A percentile compares a stretch with the other conserved stretches of the same genome.
Conservation (phyloP, 2,888 invertebrate genomes). For the Syrista parreyssii region DNA sequence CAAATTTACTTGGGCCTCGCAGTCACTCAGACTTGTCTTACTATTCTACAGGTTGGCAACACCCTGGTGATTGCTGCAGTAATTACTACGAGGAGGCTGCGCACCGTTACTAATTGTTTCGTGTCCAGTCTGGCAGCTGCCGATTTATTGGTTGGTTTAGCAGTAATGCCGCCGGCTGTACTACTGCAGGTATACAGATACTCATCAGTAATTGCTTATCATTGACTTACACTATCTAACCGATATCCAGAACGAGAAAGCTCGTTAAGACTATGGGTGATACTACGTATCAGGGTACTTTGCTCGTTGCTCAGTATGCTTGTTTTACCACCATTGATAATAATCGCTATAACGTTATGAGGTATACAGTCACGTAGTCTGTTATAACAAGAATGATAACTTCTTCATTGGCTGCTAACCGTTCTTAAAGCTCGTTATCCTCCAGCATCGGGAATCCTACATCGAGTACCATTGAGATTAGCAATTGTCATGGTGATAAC, state of each 20-base stretch:
- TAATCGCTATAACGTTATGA: neutral
- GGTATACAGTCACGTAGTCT: neutral
- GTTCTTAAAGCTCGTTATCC: neutral
- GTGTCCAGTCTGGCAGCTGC: slow-evolving; percentile 94
- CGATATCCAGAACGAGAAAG: neutral
- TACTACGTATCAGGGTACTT: neutral
- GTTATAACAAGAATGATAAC: neutral
- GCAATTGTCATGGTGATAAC: slow-evolving; percentile 22
- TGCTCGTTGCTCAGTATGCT: neutral
- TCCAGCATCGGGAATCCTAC: neutral
- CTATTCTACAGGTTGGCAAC: slow-evolving; percentile 76
- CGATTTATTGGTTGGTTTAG: slow-evolving; percentile 91
- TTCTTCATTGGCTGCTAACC: neutral
- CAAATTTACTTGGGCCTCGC: neutral
- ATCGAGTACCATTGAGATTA: neutral
- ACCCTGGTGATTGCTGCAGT: slow-evolving; percentile 91
- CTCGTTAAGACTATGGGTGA: neutral
- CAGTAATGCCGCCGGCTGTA: slow-evolving; percentile 96
- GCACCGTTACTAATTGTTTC: slow-evolving; percentile 95
- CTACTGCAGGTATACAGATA: slow-evolving; percentile 48
- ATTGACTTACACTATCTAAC: neutral
- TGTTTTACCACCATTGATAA: neutral
- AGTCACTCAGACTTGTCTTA: neutral
- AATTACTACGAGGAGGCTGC: slow-evolving; percentile 83
- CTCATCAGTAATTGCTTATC: neutral